Percentiles rank a stretch among this genome's conserved stretches.
These are phyloP conservation scores for Hydraecia micacea DNA, from an alignment of 2,888 invertebrate genomes.

Conservation along the genomic window DNA sequence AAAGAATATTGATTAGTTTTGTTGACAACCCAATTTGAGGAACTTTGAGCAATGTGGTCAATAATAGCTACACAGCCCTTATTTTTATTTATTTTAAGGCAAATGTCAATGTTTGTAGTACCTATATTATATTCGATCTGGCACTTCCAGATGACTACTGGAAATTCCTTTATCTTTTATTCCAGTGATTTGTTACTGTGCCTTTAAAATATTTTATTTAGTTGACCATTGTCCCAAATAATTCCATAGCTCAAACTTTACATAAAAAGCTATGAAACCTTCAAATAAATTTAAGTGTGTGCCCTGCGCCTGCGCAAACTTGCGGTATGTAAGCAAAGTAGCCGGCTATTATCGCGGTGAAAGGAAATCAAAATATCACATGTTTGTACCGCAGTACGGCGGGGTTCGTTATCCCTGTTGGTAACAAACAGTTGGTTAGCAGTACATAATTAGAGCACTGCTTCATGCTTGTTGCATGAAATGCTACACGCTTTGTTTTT, in stretches of 20 bases:
- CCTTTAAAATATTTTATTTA: not conserved
- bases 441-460: conserved; percentile 25
- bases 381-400: conserved; percentile 52
- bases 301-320: conserved; percentile 40
- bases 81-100: not conserved
- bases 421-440: conserved; percentile 17
- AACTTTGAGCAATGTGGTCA: not conserved
- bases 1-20: not conserved
- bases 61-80: not conserved
- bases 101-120: no score
- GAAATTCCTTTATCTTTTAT: not conserved
- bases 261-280: not conserved
- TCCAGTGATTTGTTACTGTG: not conserved
- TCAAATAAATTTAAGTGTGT: conserved; percentile 3
- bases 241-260: not conserved
- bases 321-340: conserved; percentile 65
- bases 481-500: conserved; percentile 3
- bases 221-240: not conserved
- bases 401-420: conserved; percentile 11
- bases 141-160: not conserved
- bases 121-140: not conserved
- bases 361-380: conserved; percentile 73
- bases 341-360: conserved; percentile 70
- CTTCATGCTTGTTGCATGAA: conserved; percentile 21
- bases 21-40: not conserved